phyloP scores from a whole-genome alignment of 2,797 vertebrate genomes.

The Pangasius larnaudii region DNA sequence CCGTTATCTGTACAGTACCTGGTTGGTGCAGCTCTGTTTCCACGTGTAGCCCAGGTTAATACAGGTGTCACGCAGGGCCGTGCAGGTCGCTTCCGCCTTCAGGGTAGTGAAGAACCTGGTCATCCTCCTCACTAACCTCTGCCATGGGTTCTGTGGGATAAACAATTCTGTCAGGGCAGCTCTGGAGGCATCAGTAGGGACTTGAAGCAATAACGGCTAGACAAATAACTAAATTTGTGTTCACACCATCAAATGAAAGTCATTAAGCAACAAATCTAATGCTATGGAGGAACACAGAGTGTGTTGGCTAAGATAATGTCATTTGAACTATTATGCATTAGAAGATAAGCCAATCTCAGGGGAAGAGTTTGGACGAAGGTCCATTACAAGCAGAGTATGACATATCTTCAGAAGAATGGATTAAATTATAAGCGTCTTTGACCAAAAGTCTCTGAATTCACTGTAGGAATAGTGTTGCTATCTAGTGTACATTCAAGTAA shows the following conservation, averaged over 20 bases:
- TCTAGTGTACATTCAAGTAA: too few species aligned
- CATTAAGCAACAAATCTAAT: neutral
- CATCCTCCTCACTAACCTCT: slow-evolving; percentile 90
- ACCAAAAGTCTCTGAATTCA: neutral
- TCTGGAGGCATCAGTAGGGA: neutral
- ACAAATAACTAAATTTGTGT: neutral
- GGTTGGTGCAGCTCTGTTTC: slow-evolving; percentile 89
- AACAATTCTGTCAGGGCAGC: neutral
- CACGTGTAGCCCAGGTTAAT: slow-evolving; percentile 84
- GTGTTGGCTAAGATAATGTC: neutral
- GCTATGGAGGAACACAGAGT: neutral
- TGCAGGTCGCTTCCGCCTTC: slow-evolving; percentile 81
- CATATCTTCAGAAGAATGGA: neutral
- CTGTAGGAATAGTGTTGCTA: too few species aligned
- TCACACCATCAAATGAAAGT: neutral
- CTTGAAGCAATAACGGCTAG: neutral
- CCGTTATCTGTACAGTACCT: slow-evolving; percentile 74
- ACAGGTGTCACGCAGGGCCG: slow-evolving; percentile 83
- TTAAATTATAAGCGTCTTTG: neutral
- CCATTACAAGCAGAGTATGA: neutral
- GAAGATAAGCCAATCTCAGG: neutral
- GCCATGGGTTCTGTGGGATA: slow-evolving; percentile 83
- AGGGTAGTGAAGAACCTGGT: slow-evolving; percentile 92
- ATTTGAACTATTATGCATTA: neutral
- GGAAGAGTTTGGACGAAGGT: neutral